Evolutionary conservation across 2,888 invertebrate species (phyloP).

Genomic region (Cerceris ruficornis): DNA sequence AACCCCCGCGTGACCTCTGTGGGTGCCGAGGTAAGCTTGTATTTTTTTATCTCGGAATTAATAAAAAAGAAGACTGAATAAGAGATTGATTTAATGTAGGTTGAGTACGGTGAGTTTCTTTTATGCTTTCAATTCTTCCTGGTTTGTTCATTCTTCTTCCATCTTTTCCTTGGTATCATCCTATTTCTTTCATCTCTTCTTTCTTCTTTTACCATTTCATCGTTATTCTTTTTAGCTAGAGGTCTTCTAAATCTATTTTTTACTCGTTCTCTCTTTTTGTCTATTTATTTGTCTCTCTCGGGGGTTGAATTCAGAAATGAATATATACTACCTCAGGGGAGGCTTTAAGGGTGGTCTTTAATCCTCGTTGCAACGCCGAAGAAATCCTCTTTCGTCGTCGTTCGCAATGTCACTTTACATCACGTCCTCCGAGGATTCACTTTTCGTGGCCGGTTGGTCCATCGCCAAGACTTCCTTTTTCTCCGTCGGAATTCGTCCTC

Average conservation of each 20-base stretch:
- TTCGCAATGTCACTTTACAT: conserved; percentile 12
- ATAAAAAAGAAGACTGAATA: too few species aligned
- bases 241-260: background rate
- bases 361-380: conserved; percentile 16
- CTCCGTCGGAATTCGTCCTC: too few species aligned
- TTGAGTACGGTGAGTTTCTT: too few species aligned
- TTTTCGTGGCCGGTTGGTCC: background rate
- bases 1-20: too few species aligned
- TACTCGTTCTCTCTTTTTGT: background rate
- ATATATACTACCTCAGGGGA: background rate
- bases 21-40: too few species aligned
- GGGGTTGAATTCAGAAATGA: background rate
- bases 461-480: background rate
- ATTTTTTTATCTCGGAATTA: too few species aligned
- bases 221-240: too few species aligned
- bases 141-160: background rate
- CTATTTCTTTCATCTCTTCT: too few species aligned
- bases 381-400: background rate
- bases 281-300: background rate
- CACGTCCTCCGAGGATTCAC: background rate
- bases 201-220: too few species aligned
- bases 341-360: conserved; percentile 4
- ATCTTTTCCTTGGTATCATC: background rate
- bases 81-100: too few species aligned
- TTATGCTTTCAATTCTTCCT: too few species aligned